A percentile compares a stretch with the other conserved stretches of the same genome.
phyloP scores from a whole-genome alignment of 37 sponge, comb jelly and placozoan genomes.

The Theonella swinhoei region DNA sequence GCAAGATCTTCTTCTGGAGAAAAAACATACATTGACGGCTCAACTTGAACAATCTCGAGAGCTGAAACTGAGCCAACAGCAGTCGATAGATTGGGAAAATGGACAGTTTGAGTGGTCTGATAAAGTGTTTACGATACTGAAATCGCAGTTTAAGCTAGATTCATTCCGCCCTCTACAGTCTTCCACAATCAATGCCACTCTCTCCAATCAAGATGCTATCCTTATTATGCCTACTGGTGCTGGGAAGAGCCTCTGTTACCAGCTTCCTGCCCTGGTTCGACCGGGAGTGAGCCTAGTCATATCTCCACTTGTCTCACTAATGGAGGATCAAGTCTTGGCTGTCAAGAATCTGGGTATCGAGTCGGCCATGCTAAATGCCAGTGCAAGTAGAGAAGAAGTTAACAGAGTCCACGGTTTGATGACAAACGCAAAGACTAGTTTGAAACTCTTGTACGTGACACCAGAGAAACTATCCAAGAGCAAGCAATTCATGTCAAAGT shows the following conservation, averaged over 20 bases:
- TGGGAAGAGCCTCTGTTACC: conserved; percentile 98
- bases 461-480: conserved; percentile 92
- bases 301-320: conserved; percentile 92
- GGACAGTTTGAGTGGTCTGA: conserved; percentile 65
- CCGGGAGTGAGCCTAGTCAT: conserved; percentile 89
- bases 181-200: conserved; percentile 77
- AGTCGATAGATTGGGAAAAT: conserved; percentile 52
- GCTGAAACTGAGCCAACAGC: not conserved
- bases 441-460: conserved; percentile 90
- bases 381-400: conserved; percentile 56
- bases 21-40: conserved; percentile 15
- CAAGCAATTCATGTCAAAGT: conserved; percentile 83
- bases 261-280: conserved; percentile 81
- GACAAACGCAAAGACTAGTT: conserved; percentile 34
- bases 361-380: conserved; percentile 65
- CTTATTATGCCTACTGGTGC: conserved; percentile 99
- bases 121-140: conserved; percentile 17
- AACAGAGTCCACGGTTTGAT: conserved; percentile 54
- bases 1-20: conserved; percentile 45
- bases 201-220: conserved; percentile 78
- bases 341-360: conserved; percentile 65
- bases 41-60: no score
- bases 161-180: conserved; percentile 83
- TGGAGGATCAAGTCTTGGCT: conserved; percentile 92
- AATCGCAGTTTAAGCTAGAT: conserved; percentile 49